A percentile compares a stretch with the other conserved stretches of the same genome.
phyloP scores from a whole-genome alignment of 2,797 vertebrate species.

The Pteropus rufus region DNA sequence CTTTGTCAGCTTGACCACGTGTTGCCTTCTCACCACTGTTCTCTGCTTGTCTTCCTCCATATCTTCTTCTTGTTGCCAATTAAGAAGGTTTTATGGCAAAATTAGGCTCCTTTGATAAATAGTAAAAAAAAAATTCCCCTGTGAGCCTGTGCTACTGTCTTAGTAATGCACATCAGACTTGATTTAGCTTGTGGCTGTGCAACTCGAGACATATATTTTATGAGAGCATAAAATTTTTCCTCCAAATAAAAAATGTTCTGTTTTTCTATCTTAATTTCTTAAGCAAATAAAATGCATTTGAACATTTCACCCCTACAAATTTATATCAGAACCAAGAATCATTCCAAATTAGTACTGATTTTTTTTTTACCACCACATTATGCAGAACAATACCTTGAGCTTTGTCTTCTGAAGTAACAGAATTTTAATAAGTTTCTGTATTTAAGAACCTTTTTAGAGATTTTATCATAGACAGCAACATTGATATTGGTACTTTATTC shows the following conservation, averaged over 20 bases:
- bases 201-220: background rate
- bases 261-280: constrained; percentile 17
- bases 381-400: background rate
- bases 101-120: background rate
- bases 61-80: background rate
- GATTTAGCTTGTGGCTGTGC: background rate
- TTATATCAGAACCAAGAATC: background rate
- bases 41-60: constrained; percentile 20
- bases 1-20: background rate
- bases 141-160: background rate
- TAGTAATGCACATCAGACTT: background rate
- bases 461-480: background rate
- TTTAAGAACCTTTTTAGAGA: background rate
- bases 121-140: background rate
- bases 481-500: background rate
- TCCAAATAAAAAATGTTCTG: background rate
- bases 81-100: constrained; percentile 39
- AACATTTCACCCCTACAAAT: background rate
- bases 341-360: background rate
- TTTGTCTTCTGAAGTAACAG: constrained; percentile 15
- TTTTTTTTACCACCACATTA: background rate
- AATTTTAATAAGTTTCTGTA: background rate
- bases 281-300: background rate
- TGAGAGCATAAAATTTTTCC: constrained; percentile 13
- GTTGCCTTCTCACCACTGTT: background rate